These are phyloP conservation scores for Athene noctua DNA, from an alignment of 2,113 vertebrate species.

Conservation along the genomic window DNA sequence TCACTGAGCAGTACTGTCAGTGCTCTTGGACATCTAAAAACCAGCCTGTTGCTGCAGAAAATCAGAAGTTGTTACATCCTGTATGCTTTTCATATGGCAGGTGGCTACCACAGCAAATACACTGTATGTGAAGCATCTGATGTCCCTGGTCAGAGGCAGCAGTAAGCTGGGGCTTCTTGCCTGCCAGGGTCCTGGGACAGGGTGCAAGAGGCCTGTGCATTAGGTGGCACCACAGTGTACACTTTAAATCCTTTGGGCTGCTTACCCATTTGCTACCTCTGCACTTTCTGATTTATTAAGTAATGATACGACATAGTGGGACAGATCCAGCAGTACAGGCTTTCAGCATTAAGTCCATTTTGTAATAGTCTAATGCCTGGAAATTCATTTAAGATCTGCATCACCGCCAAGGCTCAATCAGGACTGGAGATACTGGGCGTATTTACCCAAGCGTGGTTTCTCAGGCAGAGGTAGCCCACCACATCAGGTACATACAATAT, in stretches of 20 bases:
- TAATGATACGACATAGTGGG: not conserved
- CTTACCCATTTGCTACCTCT: not conserved
- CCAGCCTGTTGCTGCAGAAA: not conserved
- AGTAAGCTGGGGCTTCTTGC: not conserved
- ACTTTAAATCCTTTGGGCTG: not conserved
- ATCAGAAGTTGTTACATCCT: not conserved
- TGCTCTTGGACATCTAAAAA: not conserved
- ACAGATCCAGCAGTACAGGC: not conserved
- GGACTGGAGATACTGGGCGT: not conserved
- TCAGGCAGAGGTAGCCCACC: not conserved
- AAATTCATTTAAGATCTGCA: not conserved
- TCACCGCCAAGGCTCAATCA: not conserved
- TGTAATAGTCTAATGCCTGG: not conserved
- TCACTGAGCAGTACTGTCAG: not conserved
- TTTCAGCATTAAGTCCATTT: not conserved
- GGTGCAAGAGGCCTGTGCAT: rapidly evolving
- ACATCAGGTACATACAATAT: not conserved
- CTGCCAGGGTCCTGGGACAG: rapidly evolving
- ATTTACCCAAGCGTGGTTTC: rapidly evolving
- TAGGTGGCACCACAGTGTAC: not conserved
- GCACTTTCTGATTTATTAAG: not conserved
- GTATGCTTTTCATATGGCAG: not conserved
- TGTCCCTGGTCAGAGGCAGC: not conserved
- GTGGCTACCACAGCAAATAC: not conserved
- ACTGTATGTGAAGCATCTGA: not conserved